Percentiles rank a stretch among this genome's conserved stretches.
These are phyloP conservation scores for Gambelia wislizenii DNA, from an alignment of 2,797 vertebrate species.

Conservation along the genomic window DNA sequence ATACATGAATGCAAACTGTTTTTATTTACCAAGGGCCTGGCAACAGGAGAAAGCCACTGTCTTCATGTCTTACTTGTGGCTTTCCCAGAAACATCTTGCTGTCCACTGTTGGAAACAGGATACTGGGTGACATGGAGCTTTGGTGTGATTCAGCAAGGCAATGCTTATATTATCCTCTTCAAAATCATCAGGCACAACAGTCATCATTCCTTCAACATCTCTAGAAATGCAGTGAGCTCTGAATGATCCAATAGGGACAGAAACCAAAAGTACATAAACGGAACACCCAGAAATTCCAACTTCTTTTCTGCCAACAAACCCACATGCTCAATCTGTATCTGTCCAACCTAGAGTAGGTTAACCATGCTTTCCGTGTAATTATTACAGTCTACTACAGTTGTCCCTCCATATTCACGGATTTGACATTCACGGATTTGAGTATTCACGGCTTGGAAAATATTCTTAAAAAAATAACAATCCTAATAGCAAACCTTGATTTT, in stretches of 20 bases:
- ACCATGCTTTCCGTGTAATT: too few relatives aligned
- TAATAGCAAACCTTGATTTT: too few relatives aligned
- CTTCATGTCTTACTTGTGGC: background rate
- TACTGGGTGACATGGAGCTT: background rate
- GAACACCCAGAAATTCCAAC: background rate
- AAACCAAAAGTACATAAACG: background rate
- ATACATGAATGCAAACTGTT: background rate
- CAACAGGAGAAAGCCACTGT: background rate
- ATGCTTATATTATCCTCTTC: too few relatives aligned
- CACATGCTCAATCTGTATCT: background rate
- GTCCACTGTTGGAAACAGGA: background rate
- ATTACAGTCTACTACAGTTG: background rate
- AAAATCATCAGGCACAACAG: background rate
- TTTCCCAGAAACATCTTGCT: background rate
- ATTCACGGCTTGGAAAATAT: too few relatives aligned
- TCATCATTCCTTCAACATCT: background rate
- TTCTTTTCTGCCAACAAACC: background rate
- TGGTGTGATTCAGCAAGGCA: background rate
- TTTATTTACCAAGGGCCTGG: background rate
- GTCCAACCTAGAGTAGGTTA: background rate
- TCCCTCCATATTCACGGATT: too few relatives aligned
- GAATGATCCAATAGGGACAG: background rate
- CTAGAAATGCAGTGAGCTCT: background rate
- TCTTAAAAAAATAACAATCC: too few relatives aligned
- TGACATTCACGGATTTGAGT: too few relatives aligned